Percentiles rank a stretch among this genome's conserved stretches.
Conservation (phyloP, 92 coral and sea anemone genomes). For the Parazoanthus darwini region DNA sequence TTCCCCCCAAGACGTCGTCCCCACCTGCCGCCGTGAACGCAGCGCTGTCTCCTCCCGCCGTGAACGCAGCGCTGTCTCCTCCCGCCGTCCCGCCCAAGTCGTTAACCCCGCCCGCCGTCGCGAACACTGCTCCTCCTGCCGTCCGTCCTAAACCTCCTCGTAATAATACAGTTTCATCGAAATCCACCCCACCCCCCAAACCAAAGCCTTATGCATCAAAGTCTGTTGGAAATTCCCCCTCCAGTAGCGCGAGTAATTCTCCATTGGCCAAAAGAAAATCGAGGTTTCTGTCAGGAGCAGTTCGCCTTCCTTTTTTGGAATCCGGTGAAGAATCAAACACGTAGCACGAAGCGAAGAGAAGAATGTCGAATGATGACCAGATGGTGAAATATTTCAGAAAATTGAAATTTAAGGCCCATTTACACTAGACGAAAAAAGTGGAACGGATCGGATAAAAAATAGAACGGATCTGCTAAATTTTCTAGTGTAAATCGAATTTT, state of each 20-base stretch:
- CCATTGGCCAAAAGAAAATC: slow-evolving; percentile 12
- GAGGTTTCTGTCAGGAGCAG: slow-evolving; percentile 5
- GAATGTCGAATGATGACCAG: neutral
- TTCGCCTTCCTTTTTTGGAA: slow-evolving; percentile 10
- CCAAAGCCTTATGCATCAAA: slow-evolving; percentile 39
- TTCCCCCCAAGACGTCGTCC: neutral
- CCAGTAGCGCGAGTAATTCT: slow-evolving; percentile 2
- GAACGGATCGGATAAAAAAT: no score
- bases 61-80: neutral
- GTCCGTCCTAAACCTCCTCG: slow-evolving; percentile 30
- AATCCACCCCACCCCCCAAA: slow-evolving; percentile 1
- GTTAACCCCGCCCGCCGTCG: neutral
- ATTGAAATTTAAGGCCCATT: no score
- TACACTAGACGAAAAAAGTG: no score
- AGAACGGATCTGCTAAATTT: no score
- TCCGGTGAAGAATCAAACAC: slow-evolving; percentile 19
- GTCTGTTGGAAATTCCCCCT: slow-evolving; percentile 22
- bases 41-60: neutral
- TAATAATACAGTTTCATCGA: slow-evolving; percentile 5
- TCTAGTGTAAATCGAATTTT: no score
- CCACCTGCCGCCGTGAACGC: neutral
- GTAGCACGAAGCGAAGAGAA: slow-evolving; percentile 5
- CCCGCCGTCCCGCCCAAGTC: neutral
- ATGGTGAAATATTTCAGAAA: neutral
- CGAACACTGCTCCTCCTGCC: neutral